phyloP scores from a whole-genome alignment of 2,113 vertebrate genomes.

The Gorsachius goisagi region DNA sequence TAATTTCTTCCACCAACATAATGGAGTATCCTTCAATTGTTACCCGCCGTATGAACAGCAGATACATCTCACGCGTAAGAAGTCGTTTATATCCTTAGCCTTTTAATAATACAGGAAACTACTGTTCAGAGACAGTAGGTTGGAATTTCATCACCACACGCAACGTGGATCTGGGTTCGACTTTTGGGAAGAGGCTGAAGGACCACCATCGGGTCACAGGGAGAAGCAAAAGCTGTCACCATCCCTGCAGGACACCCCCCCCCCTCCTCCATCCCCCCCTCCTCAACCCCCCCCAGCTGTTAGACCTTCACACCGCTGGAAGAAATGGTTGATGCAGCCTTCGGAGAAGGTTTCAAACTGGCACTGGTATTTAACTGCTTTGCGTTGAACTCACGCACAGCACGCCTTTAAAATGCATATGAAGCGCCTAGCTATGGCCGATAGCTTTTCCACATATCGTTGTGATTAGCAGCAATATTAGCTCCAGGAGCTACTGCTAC shows the following conservation, averaged over 20 bases:
- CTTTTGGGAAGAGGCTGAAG: not conserved
- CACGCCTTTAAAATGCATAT: not conserved
- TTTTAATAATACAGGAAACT: not conserved
- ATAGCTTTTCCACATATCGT: not conserved
- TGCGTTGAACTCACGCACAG: fast-evolving
- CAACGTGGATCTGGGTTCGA: not conserved
- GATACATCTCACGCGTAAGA: not conserved
- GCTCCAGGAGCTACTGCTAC: not conserved
- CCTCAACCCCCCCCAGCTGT: fast-evolving
- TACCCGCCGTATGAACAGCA: not conserved
- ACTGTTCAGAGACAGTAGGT: not conserved
- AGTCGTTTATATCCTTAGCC: not conserved
- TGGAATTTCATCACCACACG: not conserved
- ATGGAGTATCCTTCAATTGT: not conserved
- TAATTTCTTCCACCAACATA: not conserved
- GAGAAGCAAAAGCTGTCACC: not conserved
- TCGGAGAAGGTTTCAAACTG: not conserved
- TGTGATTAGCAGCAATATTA: not conserved
- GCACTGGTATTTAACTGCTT: not conserved
- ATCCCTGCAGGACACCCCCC: not conserved
- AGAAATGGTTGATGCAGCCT: fast-evolving
- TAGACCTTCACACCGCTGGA: fast-evolving
- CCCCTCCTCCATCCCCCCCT: fast-evolving
- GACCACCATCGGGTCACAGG: fast-evolving
- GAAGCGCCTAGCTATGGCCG: not conserved